These are phyloP conservation scores for Hyaena hyaena DNA, from an alignment of 2,113 vertebrate genomes.

Conservation along the genomic window DNA sequence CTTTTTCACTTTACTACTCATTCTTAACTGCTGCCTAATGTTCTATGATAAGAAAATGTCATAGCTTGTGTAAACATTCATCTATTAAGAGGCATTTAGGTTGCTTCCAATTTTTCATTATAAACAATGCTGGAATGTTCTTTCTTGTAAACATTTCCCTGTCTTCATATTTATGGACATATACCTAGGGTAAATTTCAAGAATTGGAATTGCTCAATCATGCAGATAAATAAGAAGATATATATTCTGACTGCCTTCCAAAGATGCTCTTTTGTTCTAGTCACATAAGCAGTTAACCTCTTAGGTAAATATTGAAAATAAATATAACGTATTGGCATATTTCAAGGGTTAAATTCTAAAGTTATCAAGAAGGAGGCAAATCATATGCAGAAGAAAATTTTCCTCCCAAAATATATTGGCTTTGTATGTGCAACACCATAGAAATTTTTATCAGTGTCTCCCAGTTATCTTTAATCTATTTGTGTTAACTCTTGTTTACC, in stretches of 20 bases:
- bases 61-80: not conserved
- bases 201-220: not conserved
- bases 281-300: not conserved
- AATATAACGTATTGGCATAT: not conserved
- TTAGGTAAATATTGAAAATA: not conserved
- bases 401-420: not conserved
- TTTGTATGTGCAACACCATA: not conserved
- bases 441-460: not conserved
- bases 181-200: not conserved
- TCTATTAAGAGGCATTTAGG: not conserved
- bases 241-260: not conserved
- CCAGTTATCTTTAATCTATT: not conserved
- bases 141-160: not conserved
- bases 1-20: not conserved
- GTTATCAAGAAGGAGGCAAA: not conserved
- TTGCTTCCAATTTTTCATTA: not conserved
- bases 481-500: not conserved
- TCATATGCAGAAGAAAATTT: not conserved
- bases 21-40: not conserved
- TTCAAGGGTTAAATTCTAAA: not conserved
- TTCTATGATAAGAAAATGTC: not conserved
- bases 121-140: not conserved
- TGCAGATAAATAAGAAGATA: constrained; percentile 1
- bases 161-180: not conserved
- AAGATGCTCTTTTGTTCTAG: not conserved